phyloP scores from a whole-genome alignment of 64 coral and sea anemone genomes.

The Dendronephthya gigantea region DNA sequence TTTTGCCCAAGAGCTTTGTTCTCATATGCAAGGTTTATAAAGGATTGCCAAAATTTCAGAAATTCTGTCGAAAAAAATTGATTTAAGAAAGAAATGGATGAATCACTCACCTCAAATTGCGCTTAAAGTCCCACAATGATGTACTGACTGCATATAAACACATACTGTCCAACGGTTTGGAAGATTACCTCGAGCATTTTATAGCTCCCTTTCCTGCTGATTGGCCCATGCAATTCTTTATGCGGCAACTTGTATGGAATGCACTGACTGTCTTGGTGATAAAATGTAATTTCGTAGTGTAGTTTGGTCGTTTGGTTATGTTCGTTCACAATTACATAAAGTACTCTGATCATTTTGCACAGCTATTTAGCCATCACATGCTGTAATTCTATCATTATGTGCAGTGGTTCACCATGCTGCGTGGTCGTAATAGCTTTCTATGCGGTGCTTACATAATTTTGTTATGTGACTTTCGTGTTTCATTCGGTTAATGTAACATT shows the following conservation, averaged over 20 bases:
- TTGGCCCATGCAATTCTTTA: background rate
- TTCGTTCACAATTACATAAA: background rate
- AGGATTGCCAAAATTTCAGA: no score
- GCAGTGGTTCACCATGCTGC: background rate
- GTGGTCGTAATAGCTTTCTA: background rate
- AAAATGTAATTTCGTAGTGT: background rate
- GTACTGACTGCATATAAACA: background rate
- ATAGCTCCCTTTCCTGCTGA: background rate
- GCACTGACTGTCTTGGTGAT: background rate
- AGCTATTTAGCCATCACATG: background rate
- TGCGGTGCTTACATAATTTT: background rate
- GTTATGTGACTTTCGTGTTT: background rate
- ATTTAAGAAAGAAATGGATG: no score
- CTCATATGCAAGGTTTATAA: no score
- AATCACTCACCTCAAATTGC: no score
- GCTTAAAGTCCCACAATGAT: background rate
- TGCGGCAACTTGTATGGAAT: no score
- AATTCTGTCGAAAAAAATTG: no score
- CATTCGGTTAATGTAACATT: background rate
- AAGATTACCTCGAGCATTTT: background rate
- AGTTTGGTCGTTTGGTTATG: background rate
- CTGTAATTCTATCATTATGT: background rate
- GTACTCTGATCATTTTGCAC: background rate
- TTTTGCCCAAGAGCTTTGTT: no score
- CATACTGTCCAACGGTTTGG: background rate